Percentiles rank a stretch among this genome's conserved stretches.
Evolutionary conservation across 1,140 invertebrate genomes (phyloP).

Genomic region (Aplysia californica): DNA sequence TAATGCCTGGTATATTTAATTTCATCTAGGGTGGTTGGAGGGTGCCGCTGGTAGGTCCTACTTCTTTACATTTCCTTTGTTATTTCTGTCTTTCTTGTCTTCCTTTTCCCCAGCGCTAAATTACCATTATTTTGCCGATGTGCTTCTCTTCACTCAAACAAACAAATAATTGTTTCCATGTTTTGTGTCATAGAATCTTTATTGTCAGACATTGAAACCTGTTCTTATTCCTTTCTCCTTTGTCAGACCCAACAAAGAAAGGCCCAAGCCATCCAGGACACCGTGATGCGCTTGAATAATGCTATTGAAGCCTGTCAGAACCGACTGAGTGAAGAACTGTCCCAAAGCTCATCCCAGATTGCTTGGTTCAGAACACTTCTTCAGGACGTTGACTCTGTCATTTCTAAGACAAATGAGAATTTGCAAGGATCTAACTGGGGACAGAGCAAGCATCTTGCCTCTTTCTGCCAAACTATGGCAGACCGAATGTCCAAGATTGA

Average conservation of each 20-base stretch:
- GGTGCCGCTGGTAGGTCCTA: too few species aligned
- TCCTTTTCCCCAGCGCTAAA: too few species aligned
- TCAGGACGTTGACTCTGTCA: neutral
- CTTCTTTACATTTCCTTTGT: too few species aligned
- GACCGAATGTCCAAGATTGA: neutral
- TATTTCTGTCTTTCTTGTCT: too few species aligned
- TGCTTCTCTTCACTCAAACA: too few species aligned
- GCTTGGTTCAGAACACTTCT: constrained; percentile 1
- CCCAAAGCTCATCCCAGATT: neutral
- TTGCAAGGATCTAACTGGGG: neutral
- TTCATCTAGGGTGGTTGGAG: too few species aligned
- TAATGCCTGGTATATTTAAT: too few species aligned
- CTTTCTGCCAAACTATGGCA: neutral
- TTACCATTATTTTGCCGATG: too few species aligned
- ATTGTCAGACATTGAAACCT: neutral
- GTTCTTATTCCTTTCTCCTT: neutral
- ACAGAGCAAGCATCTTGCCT: neutral
- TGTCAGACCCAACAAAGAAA: constrained; percentile 6
- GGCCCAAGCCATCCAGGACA: constrained; percentile 3
- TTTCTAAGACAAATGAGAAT: neutral
- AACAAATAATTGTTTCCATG: too few species aligned
- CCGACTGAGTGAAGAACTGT: neutral
- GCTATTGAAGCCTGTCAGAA: constrained; percentile 14
- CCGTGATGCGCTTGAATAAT: neutral
- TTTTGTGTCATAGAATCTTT: too few species aligned